phyloP scores from a whole-genome alignment of 2,888 invertebrate species.

The Nomada fabriciana region DNA sequence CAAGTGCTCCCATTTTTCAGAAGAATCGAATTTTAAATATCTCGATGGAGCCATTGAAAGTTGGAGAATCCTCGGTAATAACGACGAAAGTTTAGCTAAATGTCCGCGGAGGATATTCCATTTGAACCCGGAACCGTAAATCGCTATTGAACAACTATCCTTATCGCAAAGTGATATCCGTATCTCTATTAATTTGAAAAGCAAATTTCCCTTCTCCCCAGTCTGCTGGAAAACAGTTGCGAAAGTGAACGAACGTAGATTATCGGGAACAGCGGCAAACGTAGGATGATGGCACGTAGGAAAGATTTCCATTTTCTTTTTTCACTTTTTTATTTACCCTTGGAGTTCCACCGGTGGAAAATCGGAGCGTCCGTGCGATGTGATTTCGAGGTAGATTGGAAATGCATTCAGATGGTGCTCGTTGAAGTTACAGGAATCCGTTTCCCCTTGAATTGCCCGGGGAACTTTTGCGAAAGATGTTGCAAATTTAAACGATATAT shows the following conservation, averaged over 20 bases:
- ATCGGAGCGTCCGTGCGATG: slow-evolving; percentile 49
- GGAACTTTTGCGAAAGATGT: slow-evolving; percentile 45
- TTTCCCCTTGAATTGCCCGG: slow-evolving; percentile 40
- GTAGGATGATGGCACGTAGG: neutral
- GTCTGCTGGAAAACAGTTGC: neutral
- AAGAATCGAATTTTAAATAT: slow-evolving; percentile 60
- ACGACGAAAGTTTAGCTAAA: slow-evolving; percentile 60
- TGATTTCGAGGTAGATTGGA: slow-evolving; percentile 59
- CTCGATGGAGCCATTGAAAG: slow-evolving; percentile 49
- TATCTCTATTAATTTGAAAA: neutral
- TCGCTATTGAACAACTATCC: slow-evolving; percentile 38
- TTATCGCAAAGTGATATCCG: slow-evolving; percentile 2
- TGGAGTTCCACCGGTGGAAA: slow-evolving; percentile 48
- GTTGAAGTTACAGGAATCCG: slow-evolving; percentile 54
- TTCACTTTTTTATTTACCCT: slow-evolving; percentile 30
- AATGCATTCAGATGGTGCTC: slow-evolving; percentile 52
- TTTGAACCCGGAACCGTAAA: slow-evolving; percentile 46
- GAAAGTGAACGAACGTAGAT: too few relatives aligned
- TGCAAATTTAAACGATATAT: slow-evolving; percentile 55
- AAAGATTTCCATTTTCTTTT: neutral
- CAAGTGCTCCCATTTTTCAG: slow-evolving; percentile 34
- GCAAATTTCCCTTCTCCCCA: neutral
- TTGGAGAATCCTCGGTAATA: slow-evolving; percentile 44
- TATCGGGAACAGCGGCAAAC: neutral
- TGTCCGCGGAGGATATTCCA: slow-evolving; percentile 2